Evolutionary conservation across 2,797 vertebrate genomes (phyloP), one percentile per base, ranked within the genome.

Genomic region (Schizopygopsis pylzovi): DNA sequence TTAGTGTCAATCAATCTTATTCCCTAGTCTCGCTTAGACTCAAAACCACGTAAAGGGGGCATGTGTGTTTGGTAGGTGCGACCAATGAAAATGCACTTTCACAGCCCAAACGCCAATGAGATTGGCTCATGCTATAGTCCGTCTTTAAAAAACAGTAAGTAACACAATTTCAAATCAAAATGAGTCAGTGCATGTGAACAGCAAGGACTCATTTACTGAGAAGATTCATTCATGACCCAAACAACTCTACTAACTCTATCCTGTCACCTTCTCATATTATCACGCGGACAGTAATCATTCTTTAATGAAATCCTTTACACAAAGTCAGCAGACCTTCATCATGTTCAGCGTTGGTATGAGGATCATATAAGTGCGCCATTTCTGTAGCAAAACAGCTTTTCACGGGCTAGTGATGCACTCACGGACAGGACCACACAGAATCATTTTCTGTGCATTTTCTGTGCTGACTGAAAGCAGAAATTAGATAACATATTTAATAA

Each of bases 291-390:
- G 81, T 89, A 84, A 82, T 86, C 72, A 84, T 86, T 87, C 86
- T 89, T 90, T 90, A 90, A 92, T 86, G 10, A 92, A 93, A 90
- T 91, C 85, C 88, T 54, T 54, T 54, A 54, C 18, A 20, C 52
- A 54, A 54, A 20, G 6, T 20, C 52, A 54, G 77, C 76, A 85
- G 75, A 80, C 70, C 3, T 33, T 37, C 61, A 82, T 71, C 76
- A 54, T 88, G 87, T 81, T 86, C 82, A 85, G 88, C 83, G 83
- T 90, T 82, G 71, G 84, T 85, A 84, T 47, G 28, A 20, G 54
- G 54, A 37, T 16, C 45, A 75, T 2, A 49, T 71, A n/a, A 71
- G 20, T 12, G 22, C 6, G 0, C 11, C 5, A 6, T 43, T 71
- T 25, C 11, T 71, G 41, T 71, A 2, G 22, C 22, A 45, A 72